Percentiles rank a stretch among this genome's conserved stretches.
phyloP scores from a whole-genome alignment of 2,888 invertebrate genomes.

The Sarcophaga caerulescens region DNA sequence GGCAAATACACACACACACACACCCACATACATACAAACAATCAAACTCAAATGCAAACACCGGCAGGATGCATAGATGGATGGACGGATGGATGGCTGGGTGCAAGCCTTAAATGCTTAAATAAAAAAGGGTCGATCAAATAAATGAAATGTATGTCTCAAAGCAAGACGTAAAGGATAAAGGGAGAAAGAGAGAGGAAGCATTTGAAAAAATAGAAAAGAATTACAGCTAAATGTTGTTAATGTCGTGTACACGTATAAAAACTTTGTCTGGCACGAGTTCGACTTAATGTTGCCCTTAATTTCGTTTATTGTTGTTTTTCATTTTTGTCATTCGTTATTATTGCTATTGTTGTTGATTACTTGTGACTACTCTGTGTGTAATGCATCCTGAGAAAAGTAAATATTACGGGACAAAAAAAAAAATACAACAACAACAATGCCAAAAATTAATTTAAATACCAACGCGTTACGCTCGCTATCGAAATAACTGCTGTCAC shows the following conservation, averaged over 20 bases:
- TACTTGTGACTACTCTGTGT: conserved; percentile 15
- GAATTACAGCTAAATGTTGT: conserved; percentile 66
- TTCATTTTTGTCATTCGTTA: conserved; percentile 18
- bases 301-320: conserved; percentile 27
- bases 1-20: conserved; percentile 39
- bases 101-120: conserved; percentile 53
- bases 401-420: conserved; percentile 47
- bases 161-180: conserved; percentile 1
- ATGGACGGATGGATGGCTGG: background rate
- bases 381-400: conserved; percentile 66
- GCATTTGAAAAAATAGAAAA: conserved; percentile 22
- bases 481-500: background rate
- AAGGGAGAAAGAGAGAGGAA: no score
- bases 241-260: conserved; percentile 60
- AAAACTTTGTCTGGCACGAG: conserved; percentile 60
- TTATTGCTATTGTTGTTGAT: conserved; percentile 35
- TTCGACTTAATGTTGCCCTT: conserved; percentile 47
- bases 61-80: conserved; percentile 18
- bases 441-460: background rate
- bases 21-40: background rate
- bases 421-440: conserved; percentile 13
- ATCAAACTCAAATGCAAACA: conserved; percentile 16
- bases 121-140: conserved; percentile 57
- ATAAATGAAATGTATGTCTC: background rate
- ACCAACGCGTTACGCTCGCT: background rate